These are phyloP conservation scores for Siphlonurus alternatus DNA, from an alignment of 2,888 invertebrate species.

Conservation along the genomic window DNA sequence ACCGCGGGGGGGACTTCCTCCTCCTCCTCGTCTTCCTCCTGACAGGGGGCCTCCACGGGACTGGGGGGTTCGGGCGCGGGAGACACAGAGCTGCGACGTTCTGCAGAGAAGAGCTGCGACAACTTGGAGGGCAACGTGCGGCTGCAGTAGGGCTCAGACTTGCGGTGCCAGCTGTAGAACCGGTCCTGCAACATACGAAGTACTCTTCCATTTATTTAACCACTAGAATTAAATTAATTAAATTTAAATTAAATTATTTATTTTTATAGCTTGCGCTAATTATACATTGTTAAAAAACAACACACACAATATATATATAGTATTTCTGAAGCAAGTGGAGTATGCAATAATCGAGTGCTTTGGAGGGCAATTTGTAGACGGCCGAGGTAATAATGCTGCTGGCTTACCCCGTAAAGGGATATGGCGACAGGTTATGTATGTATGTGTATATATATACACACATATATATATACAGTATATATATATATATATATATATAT, in stretches of 20 bases:
- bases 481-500: too few species aligned
- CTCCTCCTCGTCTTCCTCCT: constrained; percentile 23
- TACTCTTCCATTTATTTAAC: too few species aligned
- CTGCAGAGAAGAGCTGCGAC: background rate
- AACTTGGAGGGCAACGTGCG: constrained; percentile 5
- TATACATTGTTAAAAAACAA: background rate
- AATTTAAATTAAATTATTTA: background rate
- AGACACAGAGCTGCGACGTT: background rate
- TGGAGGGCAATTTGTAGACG: too few species aligned
- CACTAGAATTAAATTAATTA: too few species aligned
- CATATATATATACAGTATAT: too few species aligned
- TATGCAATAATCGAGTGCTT: too few species aligned
- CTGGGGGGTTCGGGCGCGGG: constrained; percentile 20
- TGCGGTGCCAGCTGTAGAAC: constrained; percentile 50
- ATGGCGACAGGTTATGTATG: too few species aligned
- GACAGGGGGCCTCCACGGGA: constrained; percentile 26
- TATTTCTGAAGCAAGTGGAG: too few species aligned
- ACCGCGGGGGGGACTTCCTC: constrained; percentile 15
- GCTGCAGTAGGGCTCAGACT: constrained; percentile 40
- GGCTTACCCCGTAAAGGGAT: too few species aligned
- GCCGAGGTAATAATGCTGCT: too few species aligned
- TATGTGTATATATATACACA: too few species aligned
- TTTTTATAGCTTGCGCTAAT: background rate
- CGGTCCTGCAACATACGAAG: constrained; percentile 23
- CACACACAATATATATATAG: too few species aligned